Percentiles rank a stretch among this genome's conserved stretches.
Evolutionary conservation across 2,797 vertebrate species (phyloP).

Genomic region (Tokudaia tokunoshimensis): DNA sequence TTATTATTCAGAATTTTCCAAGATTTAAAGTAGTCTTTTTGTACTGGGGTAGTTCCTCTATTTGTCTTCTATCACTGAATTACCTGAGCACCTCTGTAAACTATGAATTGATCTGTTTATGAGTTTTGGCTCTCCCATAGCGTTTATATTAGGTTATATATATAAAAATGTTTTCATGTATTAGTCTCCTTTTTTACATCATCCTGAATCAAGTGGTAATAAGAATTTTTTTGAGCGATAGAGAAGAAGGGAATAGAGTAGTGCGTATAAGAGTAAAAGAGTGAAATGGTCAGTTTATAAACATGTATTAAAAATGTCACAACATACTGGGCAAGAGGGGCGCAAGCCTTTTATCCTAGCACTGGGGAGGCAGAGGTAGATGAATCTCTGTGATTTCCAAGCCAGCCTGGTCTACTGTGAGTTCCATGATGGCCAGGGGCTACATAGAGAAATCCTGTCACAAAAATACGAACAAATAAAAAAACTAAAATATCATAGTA

Average conservation of each 20-base stretch:
- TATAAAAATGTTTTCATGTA: neutral
- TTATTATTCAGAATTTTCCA: neutral
- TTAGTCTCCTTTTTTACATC: neutral
- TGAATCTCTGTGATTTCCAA: neutral
- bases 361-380: neutral
- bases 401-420: neutral
- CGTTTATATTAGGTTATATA: neutral
- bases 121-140: neutral
- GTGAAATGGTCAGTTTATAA: neutral
- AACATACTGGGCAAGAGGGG: neutral
- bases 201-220: constrained; percentile 12
- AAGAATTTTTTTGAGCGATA: neutral
- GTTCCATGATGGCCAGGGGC: neutral
- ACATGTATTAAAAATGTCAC: neutral
- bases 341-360: neutral
- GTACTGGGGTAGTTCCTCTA: neutral
- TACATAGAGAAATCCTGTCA: neutral
- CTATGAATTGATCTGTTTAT: constrained; percentile 17
- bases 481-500: neutral
- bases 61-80: neutral
- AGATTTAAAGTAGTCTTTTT: constrained; percentile 37
- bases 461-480: neutral
- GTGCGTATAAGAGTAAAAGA: neutral
- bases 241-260: neutral
- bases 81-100: neutral